Evolutionary conservation across 1,140 invertebrate genomes (phyloP), one percentile per base, ranked within the genome.

Genomic region (Pemphigus obesinymphae): DNA sequence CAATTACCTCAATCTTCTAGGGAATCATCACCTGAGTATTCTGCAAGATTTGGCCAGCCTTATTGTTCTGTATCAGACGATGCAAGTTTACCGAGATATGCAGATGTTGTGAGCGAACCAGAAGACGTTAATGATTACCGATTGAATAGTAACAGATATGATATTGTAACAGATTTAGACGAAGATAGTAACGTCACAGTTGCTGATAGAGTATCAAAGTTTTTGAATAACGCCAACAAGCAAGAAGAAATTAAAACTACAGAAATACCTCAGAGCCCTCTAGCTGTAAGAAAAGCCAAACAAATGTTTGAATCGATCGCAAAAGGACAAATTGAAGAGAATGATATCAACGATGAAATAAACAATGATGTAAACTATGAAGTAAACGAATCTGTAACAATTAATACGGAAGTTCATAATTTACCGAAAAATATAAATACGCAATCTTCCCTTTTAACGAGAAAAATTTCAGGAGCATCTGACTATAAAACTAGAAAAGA

Each of bases 1-100:
- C 90, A 92, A 85, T 90, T 91, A 85, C 91, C 91, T 0, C 92
- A 91, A 86, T 92, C 92, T 72, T 92, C 92, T 0, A 85, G 92
- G 53, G 92, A 93, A 85, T 91, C 91, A 29, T 91, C 91, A 15
- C 92, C 92, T 8, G 66, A 83, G 40, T 70, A 82, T 58, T 26
- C 70, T 17, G 50, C 43, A 1, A 61, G 63, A 6, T 75, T 61
- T 43, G 45, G 48, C 0, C n/a, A 70, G 5, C 37, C 45, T 20
- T 81, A 48, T 26, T 45, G 37, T 81, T 40, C 82, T 17, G 81
- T 80, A 73, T 78, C 53, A n/a, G 83, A 84, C n/a, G 76, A 82
- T 40, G 81, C 66, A 26, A 76, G 82, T 66, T 29, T 82, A 15
- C 80, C 82, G 0, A 88, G 92, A 82, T 92, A 91, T 85, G 92